Percentiles rank a stretch among this genome's conserved stretches.
phyloP scores from a whole-genome alignment of 2,113 vertebrate species.

The Tylochromis polylepis region DNA sequence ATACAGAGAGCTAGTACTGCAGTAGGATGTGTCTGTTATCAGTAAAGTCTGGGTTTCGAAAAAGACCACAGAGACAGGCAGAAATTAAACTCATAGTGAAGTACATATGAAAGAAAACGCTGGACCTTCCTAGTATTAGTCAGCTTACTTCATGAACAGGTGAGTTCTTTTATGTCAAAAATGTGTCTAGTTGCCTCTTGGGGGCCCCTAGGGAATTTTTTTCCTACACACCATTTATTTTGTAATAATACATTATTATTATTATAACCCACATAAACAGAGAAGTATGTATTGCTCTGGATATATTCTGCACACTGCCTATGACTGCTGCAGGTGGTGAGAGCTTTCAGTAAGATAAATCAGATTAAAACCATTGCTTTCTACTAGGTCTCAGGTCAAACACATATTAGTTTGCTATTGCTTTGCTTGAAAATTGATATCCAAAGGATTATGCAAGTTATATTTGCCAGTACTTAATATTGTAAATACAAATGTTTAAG shows the following conservation, averaged over 20 bases:
- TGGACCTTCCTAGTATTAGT: not conserved
- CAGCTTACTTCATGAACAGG: not conserved
- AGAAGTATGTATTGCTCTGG: too few species aligned
- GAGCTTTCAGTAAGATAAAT: not conserved
- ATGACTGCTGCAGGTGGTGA: not conserved
- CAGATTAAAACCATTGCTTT: not conserved
- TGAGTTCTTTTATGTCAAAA: not conserved
- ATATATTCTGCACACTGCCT: too few species aligned
- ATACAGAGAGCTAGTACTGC: not conserved
- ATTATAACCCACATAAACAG: not conserved
- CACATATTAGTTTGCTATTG: not conserved
- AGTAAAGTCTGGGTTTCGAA: not conserved
- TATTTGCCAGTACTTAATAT: fast-evolving
- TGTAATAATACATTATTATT: too few species aligned
- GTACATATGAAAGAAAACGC: too few species aligned
- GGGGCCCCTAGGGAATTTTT: not conserved
- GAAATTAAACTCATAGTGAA: not conserved
- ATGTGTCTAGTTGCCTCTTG: not conserved
- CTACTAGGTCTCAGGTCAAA: not conserved
- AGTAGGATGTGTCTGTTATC: not conserved
- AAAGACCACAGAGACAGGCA: not conserved
- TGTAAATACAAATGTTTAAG: not conserved
- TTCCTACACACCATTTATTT: too few species aligned
- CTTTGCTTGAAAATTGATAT: not conserved
- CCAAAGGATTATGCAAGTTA: not conserved